Percentiles rank a stretch among this genome's conserved stretches.
phyloP scores from a whole-genome alignment of 1,140 invertebrate species.

The Trissolcus basalis region DNA sequence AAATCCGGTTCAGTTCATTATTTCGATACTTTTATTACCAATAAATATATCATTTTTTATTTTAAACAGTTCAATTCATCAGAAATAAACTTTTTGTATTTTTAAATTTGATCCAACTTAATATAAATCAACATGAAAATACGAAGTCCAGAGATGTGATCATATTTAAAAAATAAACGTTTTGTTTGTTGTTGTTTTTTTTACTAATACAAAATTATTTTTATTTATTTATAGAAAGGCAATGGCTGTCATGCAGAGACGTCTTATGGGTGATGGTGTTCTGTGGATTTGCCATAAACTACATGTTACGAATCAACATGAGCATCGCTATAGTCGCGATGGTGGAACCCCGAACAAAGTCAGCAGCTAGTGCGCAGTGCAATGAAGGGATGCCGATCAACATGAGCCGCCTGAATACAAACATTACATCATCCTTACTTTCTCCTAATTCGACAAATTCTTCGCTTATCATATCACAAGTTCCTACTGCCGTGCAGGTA shows the following conservation, averaged over 20 bases:
- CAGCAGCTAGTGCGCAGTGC: slow-evolving; percentile 62
- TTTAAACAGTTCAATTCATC: no score
- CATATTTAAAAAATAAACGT: no score
- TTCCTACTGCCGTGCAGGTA: slow-evolving; percentile 6
- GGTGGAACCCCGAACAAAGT: slow-evolving; percentile 76
- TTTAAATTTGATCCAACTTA: no score
- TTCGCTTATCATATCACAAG: slow-evolving; percentile 3
- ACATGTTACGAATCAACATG: slow-evolving; percentile 88
- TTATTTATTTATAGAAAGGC: slow-evolving; percentile 33
- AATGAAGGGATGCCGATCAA: slow-evolving; percentile 2
- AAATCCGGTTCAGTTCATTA: no score
- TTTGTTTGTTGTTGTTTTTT: no score
- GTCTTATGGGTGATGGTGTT: slow-evolving; percentile 83
- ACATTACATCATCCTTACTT: slow-evolving; percentile 12
- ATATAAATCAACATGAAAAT: no score
- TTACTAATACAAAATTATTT: background rate
- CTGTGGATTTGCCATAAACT: slow-evolving; percentile 85
- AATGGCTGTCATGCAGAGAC: slow-evolving; percentile 69
- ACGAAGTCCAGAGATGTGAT: no score
- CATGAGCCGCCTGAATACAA: background rate
- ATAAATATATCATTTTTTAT: no score
- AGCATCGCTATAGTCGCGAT: slow-evolving; percentile 93
- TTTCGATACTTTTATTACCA: no score
- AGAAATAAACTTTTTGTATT: no score
- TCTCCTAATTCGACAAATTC: slow-evolving; percentile 12